These are phyloP conservation scores for Cnemophilus loriae DNA, from an alignment of 2,113 vertebrate species.

Conservation along the genomic window DNA sequence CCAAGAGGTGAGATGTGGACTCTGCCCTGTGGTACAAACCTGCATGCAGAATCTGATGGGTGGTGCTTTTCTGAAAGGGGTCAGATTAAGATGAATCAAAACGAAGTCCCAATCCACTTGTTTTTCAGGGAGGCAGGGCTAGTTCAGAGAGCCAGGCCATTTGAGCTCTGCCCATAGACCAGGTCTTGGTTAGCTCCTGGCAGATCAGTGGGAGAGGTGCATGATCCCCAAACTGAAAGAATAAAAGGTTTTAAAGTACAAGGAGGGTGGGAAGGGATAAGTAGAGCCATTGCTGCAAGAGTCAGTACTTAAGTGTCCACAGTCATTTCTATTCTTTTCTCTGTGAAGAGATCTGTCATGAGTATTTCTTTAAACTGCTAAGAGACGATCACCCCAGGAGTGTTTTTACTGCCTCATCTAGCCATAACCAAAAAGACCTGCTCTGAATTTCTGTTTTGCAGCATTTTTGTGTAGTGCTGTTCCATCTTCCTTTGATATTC, in stretches of 20 bases:
- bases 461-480: background rate
- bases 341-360: background rate
- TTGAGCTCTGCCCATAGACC: background rate
- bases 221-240: background rate
- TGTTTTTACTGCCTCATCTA: background rate
- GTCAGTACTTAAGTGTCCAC: background rate
- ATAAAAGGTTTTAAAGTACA: background rate
- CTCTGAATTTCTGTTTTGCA: background rate
- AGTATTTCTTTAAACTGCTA: background rate
- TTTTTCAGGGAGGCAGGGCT: background rate
- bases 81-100: background rate
- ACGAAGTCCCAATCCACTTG: background rate
- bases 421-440: background rate
- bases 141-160: background rate
- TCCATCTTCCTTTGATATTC: background rate
- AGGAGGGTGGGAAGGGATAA: background rate
- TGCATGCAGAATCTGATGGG: background rate
- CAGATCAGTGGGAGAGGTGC: background rate
- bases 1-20: constrained; percentile 77
- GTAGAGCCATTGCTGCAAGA: background rate
- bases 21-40: background rate
- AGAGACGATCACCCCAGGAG: background rate
- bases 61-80: background rate
- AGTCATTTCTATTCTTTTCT: background rate
- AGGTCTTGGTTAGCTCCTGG: background rate